phyloP scores from a whole-genome alignment of 2,797 vertebrate species.

The Pseudochromis fuscus region DNA sequence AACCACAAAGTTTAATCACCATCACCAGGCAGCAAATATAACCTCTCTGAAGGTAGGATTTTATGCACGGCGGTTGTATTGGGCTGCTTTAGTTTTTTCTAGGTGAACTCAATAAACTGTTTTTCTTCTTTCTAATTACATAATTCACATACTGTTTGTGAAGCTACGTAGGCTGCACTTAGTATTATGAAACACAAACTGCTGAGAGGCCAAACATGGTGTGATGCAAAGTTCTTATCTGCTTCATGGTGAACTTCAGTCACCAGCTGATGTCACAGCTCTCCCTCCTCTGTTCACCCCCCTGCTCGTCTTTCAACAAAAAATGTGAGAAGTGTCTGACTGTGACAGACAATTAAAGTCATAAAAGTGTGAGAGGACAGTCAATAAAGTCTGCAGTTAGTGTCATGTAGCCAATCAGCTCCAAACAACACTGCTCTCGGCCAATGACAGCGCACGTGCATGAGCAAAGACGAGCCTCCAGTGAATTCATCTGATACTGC shows the following conservation, averaged over 20 bases:
- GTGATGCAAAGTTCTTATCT: slow-evolving; percentile 77
- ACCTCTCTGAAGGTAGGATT: background rate
- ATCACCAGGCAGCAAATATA: too few relatives aligned
- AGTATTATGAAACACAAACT: slow-evolving; percentile 60
- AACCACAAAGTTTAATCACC: too few relatives aligned
- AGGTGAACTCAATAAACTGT: background rate
- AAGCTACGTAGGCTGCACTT: background rate
- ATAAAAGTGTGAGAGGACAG: background rate
- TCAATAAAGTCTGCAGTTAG: background rate
- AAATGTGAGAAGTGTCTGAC: background rate
- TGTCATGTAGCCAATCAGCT: slow-evolving; percentile 24
- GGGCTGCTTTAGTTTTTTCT: background rate
- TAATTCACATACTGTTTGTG: background rate
- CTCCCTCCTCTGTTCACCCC: background rate
- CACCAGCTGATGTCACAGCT: slow-evolving; percentile 62
- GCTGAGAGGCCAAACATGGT: slow-evolving; percentile 38
- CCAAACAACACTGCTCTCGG: background rate
- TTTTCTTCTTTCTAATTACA: slow-evolving; percentile 7
- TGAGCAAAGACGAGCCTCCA: slow-evolving; percentile 44
- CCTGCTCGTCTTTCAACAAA: background rate
- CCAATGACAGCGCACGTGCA: too few relatives aligned
- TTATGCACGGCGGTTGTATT: background rate
- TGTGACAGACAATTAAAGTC: background rate
- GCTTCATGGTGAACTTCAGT: slow-evolving; percentile 75
- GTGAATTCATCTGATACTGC: slow-evolving; percentile 15